phyloP scores from a whole-genome alignment of 2,113 vertebrate species.

The Notothenia rossii region DNA sequence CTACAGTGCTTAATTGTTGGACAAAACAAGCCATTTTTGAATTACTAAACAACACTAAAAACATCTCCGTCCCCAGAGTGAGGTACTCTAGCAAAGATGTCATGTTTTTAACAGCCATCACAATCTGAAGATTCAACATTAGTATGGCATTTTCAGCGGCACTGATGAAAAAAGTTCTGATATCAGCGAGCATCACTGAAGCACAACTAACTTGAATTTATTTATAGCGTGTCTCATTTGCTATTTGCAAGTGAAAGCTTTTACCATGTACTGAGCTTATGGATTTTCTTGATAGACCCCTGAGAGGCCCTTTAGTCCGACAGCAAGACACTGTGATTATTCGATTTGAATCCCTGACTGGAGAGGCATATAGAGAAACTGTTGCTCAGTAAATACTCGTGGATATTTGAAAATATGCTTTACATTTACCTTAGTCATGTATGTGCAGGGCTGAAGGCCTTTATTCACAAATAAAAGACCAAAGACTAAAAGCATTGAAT shows the following conservation, averaged over 20 bases:
- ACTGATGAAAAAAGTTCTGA: not conserved
- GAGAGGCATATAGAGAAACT: not conserved
- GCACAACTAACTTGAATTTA: constrained; percentile 45
- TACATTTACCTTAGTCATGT: not conserved
- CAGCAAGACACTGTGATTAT: not conserved
- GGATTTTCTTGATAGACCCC: constrained; percentile 29
- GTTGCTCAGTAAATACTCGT: constrained; percentile 12
- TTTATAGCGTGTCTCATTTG: constrained; percentile 48
- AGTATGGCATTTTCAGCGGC: constrained; percentile 11
- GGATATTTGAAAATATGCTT: not conserved
- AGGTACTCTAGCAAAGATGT: too few species aligned
- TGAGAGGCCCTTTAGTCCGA: not conserved
- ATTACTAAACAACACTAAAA: too few species aligned
- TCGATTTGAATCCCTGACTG: not conserved
- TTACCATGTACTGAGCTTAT: constrained; percentile 26
- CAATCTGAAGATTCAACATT: not conserved
- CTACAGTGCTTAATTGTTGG: too few species aligned
- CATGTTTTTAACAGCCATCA: too few species aligned
- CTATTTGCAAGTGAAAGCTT: constrained; percentile 38
- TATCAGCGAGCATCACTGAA: constrained; percentile 27
- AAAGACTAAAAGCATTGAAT: not conserved
- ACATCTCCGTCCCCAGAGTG: too few species aligned
- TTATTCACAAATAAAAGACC: not conserved
- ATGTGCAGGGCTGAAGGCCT: not conserved
- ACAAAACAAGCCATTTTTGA: too few species aligned